Conservation (phyloP, 1,140 invertebrate genomes). For the Kradibia gibbosae region DNA sequence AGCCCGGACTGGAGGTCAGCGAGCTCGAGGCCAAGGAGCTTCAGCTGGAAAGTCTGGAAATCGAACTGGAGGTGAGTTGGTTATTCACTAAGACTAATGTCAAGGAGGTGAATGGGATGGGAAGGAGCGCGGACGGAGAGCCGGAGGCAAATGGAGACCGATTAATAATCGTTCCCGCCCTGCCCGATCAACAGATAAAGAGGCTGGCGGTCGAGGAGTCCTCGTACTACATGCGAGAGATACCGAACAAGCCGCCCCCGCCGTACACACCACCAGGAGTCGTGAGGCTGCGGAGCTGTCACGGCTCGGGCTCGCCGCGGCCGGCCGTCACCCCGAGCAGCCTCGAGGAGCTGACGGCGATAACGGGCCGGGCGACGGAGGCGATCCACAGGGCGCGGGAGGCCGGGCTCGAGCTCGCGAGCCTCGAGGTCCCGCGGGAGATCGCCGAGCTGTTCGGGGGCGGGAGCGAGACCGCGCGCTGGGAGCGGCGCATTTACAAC, state of each 20-base stretch:
- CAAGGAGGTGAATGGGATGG: too few species aligned
- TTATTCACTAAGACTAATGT: too few species aligned
- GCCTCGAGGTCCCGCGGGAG: slow-evolving; percentile 64
- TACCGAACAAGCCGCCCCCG: slow-evolving; percentile 82
- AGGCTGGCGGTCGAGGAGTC: slow-evolving; percentile 75
- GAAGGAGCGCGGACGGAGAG: too few species aligned
- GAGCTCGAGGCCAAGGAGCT: slow-evolving; percentile 71
- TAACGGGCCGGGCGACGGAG: slow-evolving; percentile 69
- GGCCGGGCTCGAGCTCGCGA: slow-evolving; percentile 66
- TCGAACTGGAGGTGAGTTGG: slow-evolving; percentile 75
- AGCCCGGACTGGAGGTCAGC: slow-evolving; percentile 67
- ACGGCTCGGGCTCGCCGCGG: slow-evolving; percentile 60
- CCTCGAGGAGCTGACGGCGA: slow-evolving; percentile 69
- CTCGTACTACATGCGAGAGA: slow-evolving; percentile 77
- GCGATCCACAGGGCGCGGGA: slow-evolving; percentile 69
- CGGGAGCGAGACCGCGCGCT: slow-evolving; percentile 61
- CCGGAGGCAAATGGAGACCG: too few species aligned
- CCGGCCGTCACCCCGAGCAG: slow-evolving; percentile 70
- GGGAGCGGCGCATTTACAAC: slow-evolving; percentile 68
- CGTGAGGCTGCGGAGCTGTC: slow-evolving; percentile 55
- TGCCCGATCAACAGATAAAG: slow-evolving; percentile 70
- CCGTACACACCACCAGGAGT: slow-evolving; percentile 78
- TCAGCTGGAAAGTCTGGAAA: slow-evolving; percentile 75
- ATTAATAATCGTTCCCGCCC: neutral
- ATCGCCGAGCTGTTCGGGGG: slow-evolving; percentile 66